Conservation (phyloP, 2,113 vertebrate genomes). For the Noctilio leporinus region DNA sequence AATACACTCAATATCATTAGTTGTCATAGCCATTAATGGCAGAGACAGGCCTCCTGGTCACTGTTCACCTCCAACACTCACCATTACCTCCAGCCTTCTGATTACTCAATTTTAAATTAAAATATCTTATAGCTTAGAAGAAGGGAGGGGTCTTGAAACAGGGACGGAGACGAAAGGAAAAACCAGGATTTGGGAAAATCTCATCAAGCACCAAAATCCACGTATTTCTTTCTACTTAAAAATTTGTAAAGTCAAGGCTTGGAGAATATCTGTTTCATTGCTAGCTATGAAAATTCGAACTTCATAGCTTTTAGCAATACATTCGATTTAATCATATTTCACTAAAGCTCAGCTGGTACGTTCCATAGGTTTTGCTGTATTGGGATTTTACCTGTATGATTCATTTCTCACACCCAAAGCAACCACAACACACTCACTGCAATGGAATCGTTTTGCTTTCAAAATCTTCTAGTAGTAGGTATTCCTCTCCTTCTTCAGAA, state of each 20-base stretch:
- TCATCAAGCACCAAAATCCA: not conserved
- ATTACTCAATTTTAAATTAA: not conserved
- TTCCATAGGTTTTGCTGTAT: constrained; percentile 23
- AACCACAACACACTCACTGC: constrained; percentile 91
- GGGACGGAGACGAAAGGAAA: not conserved
- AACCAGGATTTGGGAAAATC: not conserved
- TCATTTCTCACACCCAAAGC: constrained; percentile 76
- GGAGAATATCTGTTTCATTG: not conserved
- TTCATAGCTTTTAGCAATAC: not conserved
- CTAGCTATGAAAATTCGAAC: not conserved
- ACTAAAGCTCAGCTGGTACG: not conserved
- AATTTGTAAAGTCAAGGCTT: not conserved
- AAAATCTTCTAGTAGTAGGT: constrained; percentile 98
- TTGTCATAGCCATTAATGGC: not conserved
- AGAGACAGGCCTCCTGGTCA: not conserved
- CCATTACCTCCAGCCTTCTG: not conserved
- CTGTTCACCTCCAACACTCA: not conserved
- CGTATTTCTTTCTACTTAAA: not conserved
- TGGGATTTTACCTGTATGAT: constrained; percentile 74
- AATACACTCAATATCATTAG: not conserved
- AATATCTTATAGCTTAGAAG: not conserved
- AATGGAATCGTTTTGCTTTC: constrained; percentile 93
- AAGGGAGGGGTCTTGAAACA: not conserved
- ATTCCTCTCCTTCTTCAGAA: constrained; percentile 90
- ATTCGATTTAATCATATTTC: not conserved